Evolutionary conservation across 1,140 invertebrate species (phyloP).

Genomic region (Orchesella cincta): DNA sequence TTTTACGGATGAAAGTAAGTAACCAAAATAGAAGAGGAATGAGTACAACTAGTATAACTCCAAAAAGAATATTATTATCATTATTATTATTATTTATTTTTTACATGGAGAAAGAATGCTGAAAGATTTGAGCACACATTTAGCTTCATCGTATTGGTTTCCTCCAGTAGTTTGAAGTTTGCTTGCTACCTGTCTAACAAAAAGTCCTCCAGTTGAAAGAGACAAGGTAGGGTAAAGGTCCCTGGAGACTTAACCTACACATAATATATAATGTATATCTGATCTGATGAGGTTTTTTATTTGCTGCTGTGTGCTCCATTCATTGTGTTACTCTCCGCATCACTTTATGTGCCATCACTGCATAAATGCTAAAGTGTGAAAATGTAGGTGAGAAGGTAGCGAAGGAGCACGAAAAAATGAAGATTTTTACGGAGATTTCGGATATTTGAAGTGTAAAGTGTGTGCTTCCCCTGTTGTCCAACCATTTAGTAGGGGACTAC

Average conservation of each 20-base stretch:
- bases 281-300: not conserved
- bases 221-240: conserved; percentile 25
- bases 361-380: not conserved
- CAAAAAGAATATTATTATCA: not conserved
- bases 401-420: not conserved
- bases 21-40: not conserved
- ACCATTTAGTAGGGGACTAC: too few relatives aligned
- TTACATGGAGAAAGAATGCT: not conserved
- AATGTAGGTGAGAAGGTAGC: not conserved
- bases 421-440: not conserved
- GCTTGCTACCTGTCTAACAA: too few relatives aligned
- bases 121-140: not conserved
- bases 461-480: too few relatives aligned
- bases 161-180: too few relatives aligned
- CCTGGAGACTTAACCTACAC: conserved; percentile 18
- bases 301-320: not conserved
- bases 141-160: not conserved
- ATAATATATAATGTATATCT: not conserved
- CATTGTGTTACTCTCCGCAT: not conserved
- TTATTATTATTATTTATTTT: not conserved
- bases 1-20: not conserved
- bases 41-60: not conserved
- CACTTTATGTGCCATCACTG: not conserved
- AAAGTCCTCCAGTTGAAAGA: too few relatives aligned
- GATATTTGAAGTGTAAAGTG: not conserved